Evolutionary conservation across 2,888 invertebrate genomes (phyloP).

Genomic region (Serrognathus titanus): DNA sequence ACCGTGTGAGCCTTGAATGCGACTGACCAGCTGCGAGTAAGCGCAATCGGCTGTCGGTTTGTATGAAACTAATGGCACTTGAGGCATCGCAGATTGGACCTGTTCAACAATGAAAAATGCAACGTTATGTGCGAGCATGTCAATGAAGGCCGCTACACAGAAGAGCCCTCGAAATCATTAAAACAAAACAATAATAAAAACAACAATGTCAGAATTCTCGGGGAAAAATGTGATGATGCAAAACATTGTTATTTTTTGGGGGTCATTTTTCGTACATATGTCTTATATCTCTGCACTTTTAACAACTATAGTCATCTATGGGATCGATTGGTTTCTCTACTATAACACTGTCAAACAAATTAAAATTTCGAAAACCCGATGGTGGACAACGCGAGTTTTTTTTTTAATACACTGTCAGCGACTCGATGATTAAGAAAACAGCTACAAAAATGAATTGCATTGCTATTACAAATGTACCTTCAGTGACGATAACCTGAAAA

Average conservation of each 20-base stretch:
- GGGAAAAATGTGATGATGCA: too few species aligned
- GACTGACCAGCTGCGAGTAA: slow-evolving; percentile 82
- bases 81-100: slow-evolving; percentile 51
- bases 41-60: slow-evolving; percentile 83
- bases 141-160: background rate
- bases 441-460: background rate
- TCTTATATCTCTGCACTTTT: too few species aligned
- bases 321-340: too few species aligned
- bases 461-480: background rate
- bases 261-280: too few species aligned
- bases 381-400: background rate
- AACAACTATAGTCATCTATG: too few species aligned
- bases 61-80: slow-evolving; percentile 61
- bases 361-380: too few species aligned
- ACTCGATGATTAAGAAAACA: background rate
- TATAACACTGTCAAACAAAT: too few species aligned
- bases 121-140: too few species aligned
- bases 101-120: slow-evolving; percentile 33
- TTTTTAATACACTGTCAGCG: background rate
- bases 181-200: slow-evolving; percentile 7
- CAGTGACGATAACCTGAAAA: slow-evolving; percentile 35
- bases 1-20: slow-evolving; percentile 63
- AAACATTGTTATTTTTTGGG: too few species aligned
- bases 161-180: slow-evolving; percentile 5
- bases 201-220: too few species aligned